phyloP scores from a whole-genome alignment of 2,113 vertebrate species.

The Scalopus aquaticus region DNA sequence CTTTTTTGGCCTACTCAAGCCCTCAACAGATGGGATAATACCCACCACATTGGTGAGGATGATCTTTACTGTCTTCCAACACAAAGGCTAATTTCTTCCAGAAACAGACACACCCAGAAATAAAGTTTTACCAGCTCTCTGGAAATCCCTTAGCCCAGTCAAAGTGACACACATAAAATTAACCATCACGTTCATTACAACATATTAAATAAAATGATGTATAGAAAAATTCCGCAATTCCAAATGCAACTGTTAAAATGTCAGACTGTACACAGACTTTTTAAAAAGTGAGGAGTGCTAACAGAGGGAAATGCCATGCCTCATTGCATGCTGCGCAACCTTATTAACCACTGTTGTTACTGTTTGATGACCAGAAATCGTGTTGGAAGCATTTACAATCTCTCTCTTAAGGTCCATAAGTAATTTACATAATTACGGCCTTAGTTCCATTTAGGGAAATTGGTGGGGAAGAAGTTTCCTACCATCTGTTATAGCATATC shows the following conservation, averaged over 20 bases:
- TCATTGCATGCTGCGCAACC: not conserved
- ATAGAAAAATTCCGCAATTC: conserved; percentile 11
- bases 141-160: not conserved
- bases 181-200: not conserved
- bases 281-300: not conserved
- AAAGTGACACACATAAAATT: conserved; percentile 1
- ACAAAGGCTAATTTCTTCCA: not conserved
- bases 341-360: not conserved
- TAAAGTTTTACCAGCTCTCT: not conserved
- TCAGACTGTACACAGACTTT: not conserved
- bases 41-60: not conserved
- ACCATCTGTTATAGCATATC: not conserved
- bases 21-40: not conserved
- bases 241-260: not conserved
- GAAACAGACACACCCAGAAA: conserved; percentile 7
- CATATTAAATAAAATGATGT: not conserved
- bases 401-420: not conserved
- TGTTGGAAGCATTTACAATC: not conserved
- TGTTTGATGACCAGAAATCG: not conserved
- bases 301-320: not conserved
- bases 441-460: not conserved
- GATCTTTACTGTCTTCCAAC: not conserved
- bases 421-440: not conserved
- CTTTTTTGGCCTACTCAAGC: not conserved
- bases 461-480: not conserved